Evolutionary conservation across 2,797 vertebrate species (phyloP), one percentile per base, ranked within the genome.

Genomic region (Sebastes glaucus): DNA sequence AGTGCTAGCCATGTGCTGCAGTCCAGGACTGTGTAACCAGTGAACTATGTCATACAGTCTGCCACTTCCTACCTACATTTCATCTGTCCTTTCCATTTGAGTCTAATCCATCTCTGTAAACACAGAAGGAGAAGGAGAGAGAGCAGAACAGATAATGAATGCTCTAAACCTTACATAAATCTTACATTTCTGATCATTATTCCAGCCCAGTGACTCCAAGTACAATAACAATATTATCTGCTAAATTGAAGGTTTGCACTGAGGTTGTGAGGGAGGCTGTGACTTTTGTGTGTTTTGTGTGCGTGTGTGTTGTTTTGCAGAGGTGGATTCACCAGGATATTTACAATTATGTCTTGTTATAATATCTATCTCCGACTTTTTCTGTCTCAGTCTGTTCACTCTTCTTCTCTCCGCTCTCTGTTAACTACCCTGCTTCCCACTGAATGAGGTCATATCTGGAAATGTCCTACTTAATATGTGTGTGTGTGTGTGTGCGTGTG

Each of bases 371-470:
- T 65, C 56, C 38, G 73, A 84, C 61, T 84, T 73, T 57, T 74
- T 73, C 61, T 61, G 28, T 77, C 42, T 82, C 56, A 42, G 57
- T 86, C 64, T 71, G 18, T 64, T 86, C 64, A 52, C 57, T 80
- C 42, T 25, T 79, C 80, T 60, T 81, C 46, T 84, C 59, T 75
- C 28, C 25, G 87, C 23, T 80, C 57, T 85, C 67, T 71, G 60
- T 88, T 88, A 87, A 78, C 78, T 78, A 74, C 81, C 81, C 81
- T 59, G 84, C 82, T 80, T 90, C 79, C 71, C 66, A 53, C 72
- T 79, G 84, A 94, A 94, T 90, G 84, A 93, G 93, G 90, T 93
- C 93, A 89, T 92, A 88, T 91, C 88, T 93, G 74, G 81, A 92
- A 91, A 85, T 87, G 94, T 91, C 92, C 91, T 91, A 93, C 82